phyloP scores from a whole-genome alignment of 2,888 invertebrate genomes.

The Scelioninae gen. 1 region DNA sequence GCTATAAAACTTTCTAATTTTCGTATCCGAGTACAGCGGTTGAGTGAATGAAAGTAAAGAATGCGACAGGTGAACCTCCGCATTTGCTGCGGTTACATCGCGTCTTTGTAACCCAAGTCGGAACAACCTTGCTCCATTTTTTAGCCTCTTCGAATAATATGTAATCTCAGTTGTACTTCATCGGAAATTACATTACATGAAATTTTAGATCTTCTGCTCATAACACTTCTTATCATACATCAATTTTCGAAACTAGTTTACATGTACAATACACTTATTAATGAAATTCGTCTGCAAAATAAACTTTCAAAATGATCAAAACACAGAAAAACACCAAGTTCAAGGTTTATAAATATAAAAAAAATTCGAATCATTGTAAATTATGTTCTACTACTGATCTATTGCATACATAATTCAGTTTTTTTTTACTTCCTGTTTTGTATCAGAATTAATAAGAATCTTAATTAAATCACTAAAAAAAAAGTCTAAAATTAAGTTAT shows the following conservation, averaged over 20 bases:
- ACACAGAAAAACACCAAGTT: no score
- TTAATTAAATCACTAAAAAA: no score
- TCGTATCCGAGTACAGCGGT: conserved; percentile 8
- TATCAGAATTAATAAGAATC: no score
- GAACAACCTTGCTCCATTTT: conserved; percentile 66
- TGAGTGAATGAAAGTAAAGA: conserved; percentile 46
- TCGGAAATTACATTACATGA: background rate
- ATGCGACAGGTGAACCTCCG: conserved; percentile 55
- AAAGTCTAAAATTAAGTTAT: no score
- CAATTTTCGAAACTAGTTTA: background rate
- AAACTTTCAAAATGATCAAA: background rate
- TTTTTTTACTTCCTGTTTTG: no score
- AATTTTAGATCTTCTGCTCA: background rate
- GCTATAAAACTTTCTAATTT: conserved; percentile 41
- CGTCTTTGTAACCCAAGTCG: conserved; percentile 53
- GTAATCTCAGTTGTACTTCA: conserved; percentile 35
- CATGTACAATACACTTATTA: background rate
- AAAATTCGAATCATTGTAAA: no score
- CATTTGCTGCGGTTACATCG: conserved; percentile 50
- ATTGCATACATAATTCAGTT: no score
- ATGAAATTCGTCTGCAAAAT: background rate
- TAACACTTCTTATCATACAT: background rate
- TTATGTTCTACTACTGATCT: no score
- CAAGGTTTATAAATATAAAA: no score
- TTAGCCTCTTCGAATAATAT: conserved; percentile 50